Conservation (phyloP, 1,140 invertebrate species). For the Drosophila ananassae region DNA sequence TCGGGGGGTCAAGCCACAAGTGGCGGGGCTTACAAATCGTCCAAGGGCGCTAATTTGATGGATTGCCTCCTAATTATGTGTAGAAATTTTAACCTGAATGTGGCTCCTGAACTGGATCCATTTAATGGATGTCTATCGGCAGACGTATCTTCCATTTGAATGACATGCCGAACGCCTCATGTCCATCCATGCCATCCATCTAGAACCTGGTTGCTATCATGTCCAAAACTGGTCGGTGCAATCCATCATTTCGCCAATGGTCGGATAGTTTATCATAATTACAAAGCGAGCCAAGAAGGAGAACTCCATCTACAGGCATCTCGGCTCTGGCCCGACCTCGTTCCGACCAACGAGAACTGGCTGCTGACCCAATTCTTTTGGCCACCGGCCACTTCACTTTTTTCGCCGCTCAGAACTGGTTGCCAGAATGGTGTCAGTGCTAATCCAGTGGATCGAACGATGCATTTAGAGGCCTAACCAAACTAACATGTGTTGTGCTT, state of each 20-base stretch:
- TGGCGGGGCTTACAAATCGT: conserved; percentile 41
- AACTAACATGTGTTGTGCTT: conserved; percentile 17
- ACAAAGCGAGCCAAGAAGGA: conserved; percentile 30
- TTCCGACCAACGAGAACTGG: conserved; percentile 48
- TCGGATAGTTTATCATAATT: conserved; percentile 72
- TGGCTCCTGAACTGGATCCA: conserved; percentile 6
- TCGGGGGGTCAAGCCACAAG: conserved; percentile 29
- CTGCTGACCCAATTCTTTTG: conserved; percentile 66
- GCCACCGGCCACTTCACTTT: conserved; percentile 62
- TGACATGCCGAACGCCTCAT: conserved; percentile 22
- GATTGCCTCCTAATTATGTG: conserved; percentile 40
- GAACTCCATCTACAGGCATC: conserved; percentile 47
- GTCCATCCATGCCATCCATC: conserved; percentile 37
- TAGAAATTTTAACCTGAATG: neutral
- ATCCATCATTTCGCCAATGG: conserved; percentile 57
- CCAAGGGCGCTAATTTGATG: conserved; percentile 62
- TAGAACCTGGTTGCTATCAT: conserved; percentile 28
- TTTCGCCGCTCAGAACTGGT: conserved; percentile 68
- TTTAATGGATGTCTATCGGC: conserved; percentile 9
- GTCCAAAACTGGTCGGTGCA: conserved; percentile 51
- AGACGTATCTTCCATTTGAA: neutral
- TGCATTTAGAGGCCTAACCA: neutral
- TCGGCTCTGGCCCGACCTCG: conserved; percentile 52
- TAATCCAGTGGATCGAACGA: conserved; percentile 1
- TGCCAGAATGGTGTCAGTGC: conserved; percentile 48